Evolutionary conservation across 2,113 vertebrate genomes (phyloP).

Genomic region (Microtus richardsoni): DNA sequence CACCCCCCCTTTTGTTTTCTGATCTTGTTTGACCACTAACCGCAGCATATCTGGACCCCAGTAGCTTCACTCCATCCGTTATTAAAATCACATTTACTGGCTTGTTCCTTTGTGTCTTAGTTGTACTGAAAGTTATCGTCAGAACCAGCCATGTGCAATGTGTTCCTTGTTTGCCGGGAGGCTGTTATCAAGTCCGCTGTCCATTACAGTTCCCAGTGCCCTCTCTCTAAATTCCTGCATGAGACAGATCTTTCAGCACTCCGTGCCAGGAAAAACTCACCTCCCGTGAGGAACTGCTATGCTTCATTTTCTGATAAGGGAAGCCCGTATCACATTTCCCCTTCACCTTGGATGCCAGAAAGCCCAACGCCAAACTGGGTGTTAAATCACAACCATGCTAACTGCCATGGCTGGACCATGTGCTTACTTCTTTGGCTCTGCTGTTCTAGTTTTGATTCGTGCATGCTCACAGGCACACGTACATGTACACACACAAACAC

Average conservation of each 20-base stretch:
- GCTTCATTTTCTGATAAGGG: constrained; percentile 72
- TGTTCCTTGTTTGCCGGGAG: background rate
- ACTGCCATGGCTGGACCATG: background rate
- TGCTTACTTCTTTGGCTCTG: background rate
- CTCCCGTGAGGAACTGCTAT: constrained; percentile 38
- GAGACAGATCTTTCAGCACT: constrained; percentile 48
- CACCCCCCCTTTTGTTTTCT: background rate
- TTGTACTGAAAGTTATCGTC: background rate
- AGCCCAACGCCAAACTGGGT: constrained; percentile 38
- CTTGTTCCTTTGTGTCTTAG: background rate
- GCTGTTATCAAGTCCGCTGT: background rate
- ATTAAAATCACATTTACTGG: background rate
- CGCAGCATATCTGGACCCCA: background rate
- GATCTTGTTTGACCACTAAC: background rate
- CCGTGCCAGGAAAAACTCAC: constrained; percentile 51
- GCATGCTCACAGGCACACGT: background rate
- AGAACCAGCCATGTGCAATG: background rate
- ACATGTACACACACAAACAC: too few species aligned
- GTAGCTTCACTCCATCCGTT: background rate
- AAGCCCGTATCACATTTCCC: constrained; percentile 62
- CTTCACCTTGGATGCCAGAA: constrained; percentile 54
- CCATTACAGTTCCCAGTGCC: background rate
- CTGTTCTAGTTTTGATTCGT: background rate
- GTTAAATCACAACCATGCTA: background rate
- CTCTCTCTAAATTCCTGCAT: constrained; percentile 26